Conservation (phyloP, 2,888 invertebrate genomes). For the Thymelicus lineola region DNA sequence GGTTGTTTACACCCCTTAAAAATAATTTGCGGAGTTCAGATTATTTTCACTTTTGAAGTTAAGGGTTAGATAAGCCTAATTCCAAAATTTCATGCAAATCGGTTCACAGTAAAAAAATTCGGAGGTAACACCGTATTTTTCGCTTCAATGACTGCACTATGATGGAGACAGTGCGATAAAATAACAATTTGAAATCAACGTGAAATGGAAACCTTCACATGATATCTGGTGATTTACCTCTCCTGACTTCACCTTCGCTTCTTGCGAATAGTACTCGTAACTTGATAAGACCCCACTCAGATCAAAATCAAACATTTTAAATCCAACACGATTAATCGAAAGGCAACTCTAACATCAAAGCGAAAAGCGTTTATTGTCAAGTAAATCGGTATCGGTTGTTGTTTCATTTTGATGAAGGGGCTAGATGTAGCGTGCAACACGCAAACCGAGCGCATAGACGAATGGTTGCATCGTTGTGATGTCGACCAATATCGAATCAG, state of each 20-base stretch:
- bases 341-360: constrained; percentile 10
- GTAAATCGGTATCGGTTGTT: constrained; percentile 37
- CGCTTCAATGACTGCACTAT: no score
- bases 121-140: no score
- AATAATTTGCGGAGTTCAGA: no score
- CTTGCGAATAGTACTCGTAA: constrained; percentile 68
- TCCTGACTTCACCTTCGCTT: constrained; percentile 59
- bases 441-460: constrained; percentile 70
- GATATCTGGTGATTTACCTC: constrained; percentile 60
- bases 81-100: no score
- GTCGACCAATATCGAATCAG: constrained; percentile 69
- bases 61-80: no score
- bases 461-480: constrained; percentile 68
- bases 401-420: constrained; percentile 41
- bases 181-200: constrained; percentile 38
- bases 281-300: constrained; percentile 62
- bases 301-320: constrained; percentile 41
- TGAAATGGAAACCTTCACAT: constrained; percentile 57
- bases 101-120: no score
- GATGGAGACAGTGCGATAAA: constrained; percentile 13
- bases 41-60: no score
- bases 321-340: constrained; percentile 26
- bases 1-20: no score
- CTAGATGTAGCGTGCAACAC: constrained; percentile 70
- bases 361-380: neutral